phyloP scores from a whole-genome alignment of 2,113 vertebrate genomes.

The Ovis aries region DNA sequence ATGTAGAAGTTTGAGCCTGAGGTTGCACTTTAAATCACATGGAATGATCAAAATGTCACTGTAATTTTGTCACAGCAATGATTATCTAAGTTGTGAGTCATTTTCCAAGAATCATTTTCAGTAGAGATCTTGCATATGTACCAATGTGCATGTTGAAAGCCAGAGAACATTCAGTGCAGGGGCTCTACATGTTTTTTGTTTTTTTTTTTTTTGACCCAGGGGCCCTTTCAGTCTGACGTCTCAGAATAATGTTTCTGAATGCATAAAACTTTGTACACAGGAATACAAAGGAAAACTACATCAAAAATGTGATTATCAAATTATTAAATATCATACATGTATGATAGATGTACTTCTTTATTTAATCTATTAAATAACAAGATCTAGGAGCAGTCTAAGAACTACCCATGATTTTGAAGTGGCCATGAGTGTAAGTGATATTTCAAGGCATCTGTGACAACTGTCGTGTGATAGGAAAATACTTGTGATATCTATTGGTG shows the following conservation, averaged over 20 bases:
- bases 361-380: not conserved
- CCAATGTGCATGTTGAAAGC: not conserved
- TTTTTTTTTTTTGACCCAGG: not conserved
- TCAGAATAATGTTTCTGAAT: conserved; percentile 15
- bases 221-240: not conserved
- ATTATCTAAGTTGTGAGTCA: not conserved
- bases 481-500: not conserved
- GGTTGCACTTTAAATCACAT: not conserved
- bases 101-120: not conserved
- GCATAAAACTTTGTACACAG: not conserved
- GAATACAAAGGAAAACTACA: conserved; percentile 3
- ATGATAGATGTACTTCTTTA: not conserved
- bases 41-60: not conserved
- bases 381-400: not conserved
- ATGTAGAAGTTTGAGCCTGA: not conserved
- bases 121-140: not conserved
- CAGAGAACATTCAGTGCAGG: not conserved
- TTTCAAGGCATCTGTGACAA: not conserved
- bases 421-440: not conserved
- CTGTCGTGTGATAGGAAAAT: not conserved
- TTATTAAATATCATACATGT: not conserved
- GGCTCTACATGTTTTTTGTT: not conserved
- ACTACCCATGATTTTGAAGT: not conserved
- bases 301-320: not conserved
- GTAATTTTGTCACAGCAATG: not conserved